These are phyloP conservation scores for Natrix natrix DNA, from an alignment of 2,797 vertebrate species.

Conservation along the genomic window DNA sequence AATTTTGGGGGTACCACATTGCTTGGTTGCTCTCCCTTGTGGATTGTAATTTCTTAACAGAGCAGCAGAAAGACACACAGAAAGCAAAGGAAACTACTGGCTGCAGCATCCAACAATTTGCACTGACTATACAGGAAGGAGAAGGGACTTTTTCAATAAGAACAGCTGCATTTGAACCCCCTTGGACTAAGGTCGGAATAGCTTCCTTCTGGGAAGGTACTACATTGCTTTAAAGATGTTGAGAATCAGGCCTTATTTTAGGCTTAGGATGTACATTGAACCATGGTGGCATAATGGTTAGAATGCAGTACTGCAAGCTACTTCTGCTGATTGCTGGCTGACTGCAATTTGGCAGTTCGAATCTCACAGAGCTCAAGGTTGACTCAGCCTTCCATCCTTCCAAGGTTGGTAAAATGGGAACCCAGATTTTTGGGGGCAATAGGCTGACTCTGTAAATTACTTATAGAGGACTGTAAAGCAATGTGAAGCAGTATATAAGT, in stretches of 20 bases:
- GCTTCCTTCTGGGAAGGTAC: background rate
- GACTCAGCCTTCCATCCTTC: too few relatives aligned
- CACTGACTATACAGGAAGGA: background rate
- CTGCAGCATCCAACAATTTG: background rate
- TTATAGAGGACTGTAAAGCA: too few relatives aligned
- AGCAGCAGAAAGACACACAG: background rate
- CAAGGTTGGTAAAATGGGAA: too few relatives aligned
- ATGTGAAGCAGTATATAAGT: too few relatives aligned
- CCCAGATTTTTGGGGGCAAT: too few relatives aligned
- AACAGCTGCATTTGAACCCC: background rate
- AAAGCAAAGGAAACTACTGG: background rate
- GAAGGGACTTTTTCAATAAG: background rate
- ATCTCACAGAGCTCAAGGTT: too few relatives aligned
- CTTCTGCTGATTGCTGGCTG: too few relatives aligned
- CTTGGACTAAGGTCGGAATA: background rate
- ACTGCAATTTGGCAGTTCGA: too few relatives aligned
- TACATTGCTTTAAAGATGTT: background rate
- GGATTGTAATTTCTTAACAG: background rate
- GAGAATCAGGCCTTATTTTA: background rate
- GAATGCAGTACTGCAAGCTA: too few relatives aligned
- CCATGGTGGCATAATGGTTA: too few relatives aligned
- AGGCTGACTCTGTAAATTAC: too few relatives aligned
- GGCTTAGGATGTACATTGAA: background rate
- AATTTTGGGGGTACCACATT: background rate
- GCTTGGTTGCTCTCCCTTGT: background rate